phyloP scores from a whole-genome alignment of 2,113 vertebrate species.

The Tapirus terrestris region DNA sequence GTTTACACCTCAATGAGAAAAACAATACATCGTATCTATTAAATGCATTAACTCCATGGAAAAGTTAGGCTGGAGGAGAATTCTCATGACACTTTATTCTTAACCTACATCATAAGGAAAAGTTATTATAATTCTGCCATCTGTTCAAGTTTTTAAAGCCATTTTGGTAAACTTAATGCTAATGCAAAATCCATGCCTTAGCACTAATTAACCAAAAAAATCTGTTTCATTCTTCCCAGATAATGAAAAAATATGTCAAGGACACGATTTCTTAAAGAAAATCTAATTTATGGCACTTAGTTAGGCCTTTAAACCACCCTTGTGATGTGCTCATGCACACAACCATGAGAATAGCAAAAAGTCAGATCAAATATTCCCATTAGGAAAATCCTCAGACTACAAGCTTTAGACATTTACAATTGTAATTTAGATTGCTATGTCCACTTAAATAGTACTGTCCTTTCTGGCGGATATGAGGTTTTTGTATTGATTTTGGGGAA shows the following conservation, averaged over 20 bases:
- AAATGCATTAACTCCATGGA: slow-evolving; percentile 61
- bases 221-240: slow-evolving; percentile 73
- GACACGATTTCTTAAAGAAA: slow-evolving; percentile 73
- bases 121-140: slow-evolving; percentile 79
- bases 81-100: slow-evolving; percentile 76
- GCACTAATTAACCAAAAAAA: slow-evolving; percentile 74
- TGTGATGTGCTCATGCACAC: slow-evolving; percentile 47
- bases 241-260: slow-evolving; percentile 59
- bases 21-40: slow-evolving; percentile 65
- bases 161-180: slow-evolving; percentile 74
- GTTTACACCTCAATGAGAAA: slow-evolving; percentile 59
- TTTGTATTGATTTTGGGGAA: slow-evolving; percentile 83
- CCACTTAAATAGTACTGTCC: slow-evolving; percentile 76
- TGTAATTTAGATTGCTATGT: slow-evolving; percentile 77
- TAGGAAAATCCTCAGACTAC: slow-evolving; percentile 70
- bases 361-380: slow-evolving; percentile 67
- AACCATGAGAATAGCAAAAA: slow-evolving; percentile 65
- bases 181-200: slow-evolving; percentile 69
- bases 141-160: slow-evolving; percentile 71
- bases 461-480: slow-evolving; percentile 79
- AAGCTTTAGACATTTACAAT: slow-evolving; percentile 70
- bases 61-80: slow-evolving; percentile 69
- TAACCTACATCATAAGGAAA: slow-evolving; percentile 71
- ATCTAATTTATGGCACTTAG: slow-evolving; percentile 68
- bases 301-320: slow-evolving; percentile 69